A percentile compares a stretch with the other conserved stretches of the same genome.
phyloP scores from a whole-genome alignment of 37 sponge, comb jelly and placozoan species.

The Dysidea cf. avara region DNA sequence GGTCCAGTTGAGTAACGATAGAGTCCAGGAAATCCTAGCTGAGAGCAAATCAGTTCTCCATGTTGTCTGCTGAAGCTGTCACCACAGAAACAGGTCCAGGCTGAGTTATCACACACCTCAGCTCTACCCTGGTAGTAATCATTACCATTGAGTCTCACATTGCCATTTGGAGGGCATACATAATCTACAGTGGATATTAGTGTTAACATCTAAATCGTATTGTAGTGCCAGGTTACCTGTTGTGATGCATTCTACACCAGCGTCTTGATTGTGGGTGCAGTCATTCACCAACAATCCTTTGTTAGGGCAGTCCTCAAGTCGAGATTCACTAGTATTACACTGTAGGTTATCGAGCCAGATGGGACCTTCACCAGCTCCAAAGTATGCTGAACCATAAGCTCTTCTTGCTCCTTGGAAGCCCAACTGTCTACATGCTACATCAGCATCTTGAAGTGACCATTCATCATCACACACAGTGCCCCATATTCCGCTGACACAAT shows the following conservation, averaged over 20 bases:
- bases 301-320: slow-evolving; percentile 5
- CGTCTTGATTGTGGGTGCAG: slow-evolving; percentile 12
- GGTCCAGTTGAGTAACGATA: too few species aligned
- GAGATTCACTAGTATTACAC: slow-evolving; percentile 20
- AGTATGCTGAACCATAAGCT: not conserved
- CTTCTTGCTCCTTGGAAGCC: slow-evolving; percentile 1
- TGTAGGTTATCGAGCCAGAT: slow-evolving; percentile 3
- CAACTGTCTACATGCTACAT: slow-evolving; percentile 23
- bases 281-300: slow-evolving; percentile 2
- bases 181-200: too few species aligned
- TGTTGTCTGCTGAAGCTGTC: too few species aligned
- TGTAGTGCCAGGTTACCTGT: too few species aligned
- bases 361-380: slow-evolving; percentile 4
- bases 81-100: too few species aligned
- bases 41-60: too few species aligned
- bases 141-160: too few species aligned
- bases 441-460: slow-evolving; percentile 27
- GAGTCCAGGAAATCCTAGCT: too few species aligned
- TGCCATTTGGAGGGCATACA: too few species aligned
- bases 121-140: too few species aligned
- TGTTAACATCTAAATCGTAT: too few species aligned
- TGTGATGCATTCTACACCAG: slow-evolving; percentile 7
- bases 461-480: slow-evolving; percentile 12
- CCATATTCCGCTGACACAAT: not conserved
- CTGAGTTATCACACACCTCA: too few species aligned